Conservation (phyloP, 1,140 invertebrate genomes). For the Brachionus paranguensis region DNA sequence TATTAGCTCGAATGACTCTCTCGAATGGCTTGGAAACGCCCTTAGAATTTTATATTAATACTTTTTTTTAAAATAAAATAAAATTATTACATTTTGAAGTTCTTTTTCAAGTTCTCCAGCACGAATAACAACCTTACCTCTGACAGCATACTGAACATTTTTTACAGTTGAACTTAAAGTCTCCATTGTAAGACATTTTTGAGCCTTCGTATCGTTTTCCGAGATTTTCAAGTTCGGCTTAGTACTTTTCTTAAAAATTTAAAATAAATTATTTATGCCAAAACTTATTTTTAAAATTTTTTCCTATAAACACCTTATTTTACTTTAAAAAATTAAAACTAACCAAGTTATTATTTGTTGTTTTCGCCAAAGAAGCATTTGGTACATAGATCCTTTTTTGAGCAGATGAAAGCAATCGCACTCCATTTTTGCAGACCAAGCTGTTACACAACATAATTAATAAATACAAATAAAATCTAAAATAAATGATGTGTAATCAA, state of each 20-base stretch:
- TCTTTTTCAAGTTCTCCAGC: constrained; percentile 62
- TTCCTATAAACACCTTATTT: background rate
- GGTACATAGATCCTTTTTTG: background rate
- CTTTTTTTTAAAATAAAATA: background rate
- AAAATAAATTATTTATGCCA: background rate
- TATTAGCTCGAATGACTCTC: constrained; percentile 84
- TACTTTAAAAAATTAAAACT: background rate
- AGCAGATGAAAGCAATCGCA: background rate
- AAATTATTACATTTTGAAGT: constrained; percentile 55
- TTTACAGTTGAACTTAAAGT: constrained; percentile 84
- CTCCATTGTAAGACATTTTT: constrained; percentile 58
- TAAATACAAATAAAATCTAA: background rate
- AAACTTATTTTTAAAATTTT: background rate
- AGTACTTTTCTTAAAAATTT: background rate
- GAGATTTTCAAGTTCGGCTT: background rate
- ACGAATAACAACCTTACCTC: constrained; percentile 82
- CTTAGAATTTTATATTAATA: background rate
- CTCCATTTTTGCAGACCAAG: background rate
- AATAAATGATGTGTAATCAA: background rate
- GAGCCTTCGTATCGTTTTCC: background rate
- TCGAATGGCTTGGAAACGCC: constrained; percentile 50
- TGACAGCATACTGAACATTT: constrained; percentile 87
- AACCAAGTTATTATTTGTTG: background rate
- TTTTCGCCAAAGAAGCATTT: background rate
- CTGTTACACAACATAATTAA: background rate